These are phyloP conservation scores for Epizoanthus fatuus DNA, from an alignment of 92 coral and sea anemone genomes.

Conservation along the genomic window DNA sequence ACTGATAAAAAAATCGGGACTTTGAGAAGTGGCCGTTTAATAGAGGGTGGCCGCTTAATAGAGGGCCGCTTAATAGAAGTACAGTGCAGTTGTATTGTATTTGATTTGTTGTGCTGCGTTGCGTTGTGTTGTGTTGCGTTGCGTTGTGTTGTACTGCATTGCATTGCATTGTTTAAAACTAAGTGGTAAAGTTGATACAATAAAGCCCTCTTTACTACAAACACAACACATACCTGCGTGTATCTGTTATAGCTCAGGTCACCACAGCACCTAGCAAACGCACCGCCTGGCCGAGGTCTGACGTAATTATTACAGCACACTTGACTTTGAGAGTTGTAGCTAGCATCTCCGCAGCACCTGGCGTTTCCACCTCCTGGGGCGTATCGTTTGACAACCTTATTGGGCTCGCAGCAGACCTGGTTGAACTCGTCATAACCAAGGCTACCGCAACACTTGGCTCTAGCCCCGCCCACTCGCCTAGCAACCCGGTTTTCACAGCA, in stretches of 20 bases:
- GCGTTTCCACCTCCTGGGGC: conserved; percentile 47
- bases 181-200: too few species aligned
- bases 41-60: too few species aligned
- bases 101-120: too few species aligned
- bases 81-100: too few species aligned
- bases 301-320: conserved; percentile 49
- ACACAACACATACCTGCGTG: conserved; percentile 18
- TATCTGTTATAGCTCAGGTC: conserved; percentile 30
- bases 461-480: conserved; percentile 30
- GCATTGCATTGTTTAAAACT: too few species aligned
- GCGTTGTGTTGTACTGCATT: too few species aligned
- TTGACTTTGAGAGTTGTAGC: conserved; percentile 40
- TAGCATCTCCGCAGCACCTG: conserved; percentile 49
- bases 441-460: conserved; percentile 49
- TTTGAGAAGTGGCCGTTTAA: too few species aligned
- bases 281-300: conserved; percentile 39
- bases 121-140: too few species aligned
- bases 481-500: conserved; percentile 61
- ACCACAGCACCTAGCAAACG: conserved; percentile 55
- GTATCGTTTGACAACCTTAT: conserved; percentile 24
- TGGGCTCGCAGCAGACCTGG: conserved; percentile 47
- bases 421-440: conserved; percentile 23
- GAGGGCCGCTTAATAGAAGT: too few species aligned
- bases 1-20: too few species aligned
- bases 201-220: conserved; percentile 3